Evolutionary conservation across 2,888 invertebrate genomes (phyloP).

Genomic region (Thalpophila matura): DNA sequence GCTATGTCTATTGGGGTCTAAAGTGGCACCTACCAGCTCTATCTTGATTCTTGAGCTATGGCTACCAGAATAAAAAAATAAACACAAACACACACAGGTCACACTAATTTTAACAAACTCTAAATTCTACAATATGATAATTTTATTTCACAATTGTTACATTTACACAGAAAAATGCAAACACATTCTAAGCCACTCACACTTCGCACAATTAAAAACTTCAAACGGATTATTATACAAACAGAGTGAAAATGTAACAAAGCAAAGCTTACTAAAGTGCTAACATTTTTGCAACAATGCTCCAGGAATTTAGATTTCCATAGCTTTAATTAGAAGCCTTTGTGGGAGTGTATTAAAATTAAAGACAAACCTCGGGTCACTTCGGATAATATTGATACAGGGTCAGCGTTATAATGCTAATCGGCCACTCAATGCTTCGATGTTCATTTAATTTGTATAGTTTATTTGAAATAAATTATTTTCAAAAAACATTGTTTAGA

Average conservation of each 20-base stretch:
- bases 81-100: background rate
- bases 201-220: constrained; percentile 52
- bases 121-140: constrained; percentile 2
- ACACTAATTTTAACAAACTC: constrained; percentile 12
- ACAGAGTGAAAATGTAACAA: constrained; percentile 51
- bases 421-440: constrained; percentile 1
- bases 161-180: constrained; percentile 31
- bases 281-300: constrained; percentile 41
- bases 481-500: background rate
- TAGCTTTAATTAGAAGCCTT: constrained; percentile 61
- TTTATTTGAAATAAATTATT: background rate
- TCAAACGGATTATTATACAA: constrained; percentile 48
- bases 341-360: constrained; percentile 21
- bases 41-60: background rate
- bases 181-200: constrained; percentile 26
- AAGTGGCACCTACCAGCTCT: background rate
- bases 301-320: constrained; percentile 47
- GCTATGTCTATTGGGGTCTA: no score
- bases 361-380: constrained; percentile 19
- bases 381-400: constrained; percentile 34
- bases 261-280: constrained; percentile 39
- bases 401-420: constrained; percentile 4
- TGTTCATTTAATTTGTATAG: background rate
- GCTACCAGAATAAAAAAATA: background rate
- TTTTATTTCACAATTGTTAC: constrained; percentile 11